Percentiles rank a stretch among this genome's conserved stretches.
Evolutionary conservation across 2,113 vertebrate species (phyloP).

Genomic region (Tylochromis polylepis): DNA sequence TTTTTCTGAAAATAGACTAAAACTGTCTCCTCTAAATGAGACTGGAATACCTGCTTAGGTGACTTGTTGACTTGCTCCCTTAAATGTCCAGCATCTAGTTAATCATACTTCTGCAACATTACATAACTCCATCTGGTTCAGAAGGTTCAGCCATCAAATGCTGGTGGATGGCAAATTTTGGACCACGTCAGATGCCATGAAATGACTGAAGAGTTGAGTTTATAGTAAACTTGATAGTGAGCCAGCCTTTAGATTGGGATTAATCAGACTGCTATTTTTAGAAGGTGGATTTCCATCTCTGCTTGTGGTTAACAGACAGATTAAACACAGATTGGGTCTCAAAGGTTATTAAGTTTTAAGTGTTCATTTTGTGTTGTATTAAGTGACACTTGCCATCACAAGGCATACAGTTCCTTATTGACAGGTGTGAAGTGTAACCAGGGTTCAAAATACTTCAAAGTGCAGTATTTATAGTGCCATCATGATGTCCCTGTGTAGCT

Average conservation of each 20-base stretch:
- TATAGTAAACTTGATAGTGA: background rate
- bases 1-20: background rate
- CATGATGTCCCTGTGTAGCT: background rate
- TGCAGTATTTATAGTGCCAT: background rate
- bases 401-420: background rate
- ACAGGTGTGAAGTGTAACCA: background rate
- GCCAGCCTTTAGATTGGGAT: background rate
- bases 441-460: background rate
- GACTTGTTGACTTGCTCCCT: background rate
- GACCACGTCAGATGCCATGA: background rate
- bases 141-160: background rate
- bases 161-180: background rate
- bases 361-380: background rate
- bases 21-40: background rate
- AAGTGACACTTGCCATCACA: background rate
- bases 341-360: rapidly evolving
- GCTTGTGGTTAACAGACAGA: background rate
- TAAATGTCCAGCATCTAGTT: background rate
- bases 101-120: background rate
- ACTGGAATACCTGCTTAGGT: background rate
- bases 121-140: background rate
- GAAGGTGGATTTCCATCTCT: background rate
- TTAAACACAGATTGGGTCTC: background rate
- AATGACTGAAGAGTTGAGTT: background rate
- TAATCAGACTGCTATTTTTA: background rate